Evolutionary conservation across 2,797 vertebrate genomes (phyloP).

Genomic region (Gobio occitaniae): DNA sequence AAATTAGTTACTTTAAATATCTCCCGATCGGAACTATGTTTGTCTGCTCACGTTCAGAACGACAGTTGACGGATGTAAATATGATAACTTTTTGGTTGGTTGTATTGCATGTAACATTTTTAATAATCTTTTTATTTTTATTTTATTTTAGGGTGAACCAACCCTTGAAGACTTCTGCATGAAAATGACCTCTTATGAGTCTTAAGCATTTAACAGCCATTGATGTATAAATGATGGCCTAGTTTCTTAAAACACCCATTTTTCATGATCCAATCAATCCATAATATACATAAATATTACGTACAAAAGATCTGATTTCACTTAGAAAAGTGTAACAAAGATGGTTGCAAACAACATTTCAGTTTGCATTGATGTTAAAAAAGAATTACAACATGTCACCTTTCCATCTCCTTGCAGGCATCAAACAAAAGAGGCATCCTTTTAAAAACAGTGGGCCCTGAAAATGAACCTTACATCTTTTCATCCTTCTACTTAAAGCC

Average conservation of each 20-base stretch:
- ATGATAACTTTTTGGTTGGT: neutral
- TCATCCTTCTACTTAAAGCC: conserved; percentile 45
- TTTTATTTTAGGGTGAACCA: neutral
- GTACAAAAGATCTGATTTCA: neutral
- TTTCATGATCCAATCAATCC: neutral
- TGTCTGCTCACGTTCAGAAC: neutral
- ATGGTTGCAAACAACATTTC: neutral
- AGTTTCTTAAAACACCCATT: neutral
- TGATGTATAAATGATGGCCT: neutral
- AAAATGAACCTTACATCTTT: conserved; percentile 54
- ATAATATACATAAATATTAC: neutral
- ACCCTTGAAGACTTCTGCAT: neutral
- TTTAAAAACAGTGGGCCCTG: conserved; percentile 3
- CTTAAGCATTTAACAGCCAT: neutral
- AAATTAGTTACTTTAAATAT: neutral
- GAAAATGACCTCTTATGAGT: neutral
- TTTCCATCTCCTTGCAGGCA: neutral
- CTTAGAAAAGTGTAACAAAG: neutral
- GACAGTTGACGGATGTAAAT: neutral
- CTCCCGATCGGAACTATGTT: neutral
- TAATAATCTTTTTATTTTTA: neutral
- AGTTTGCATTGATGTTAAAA: neutral
- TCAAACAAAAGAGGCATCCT: neutral
- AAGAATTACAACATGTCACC: neutral
- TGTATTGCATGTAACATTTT: neutral